Base-by-base conservation (phyloP, 2,797 vertebrate genomes). In the Benthosema pterotum region DNA sequence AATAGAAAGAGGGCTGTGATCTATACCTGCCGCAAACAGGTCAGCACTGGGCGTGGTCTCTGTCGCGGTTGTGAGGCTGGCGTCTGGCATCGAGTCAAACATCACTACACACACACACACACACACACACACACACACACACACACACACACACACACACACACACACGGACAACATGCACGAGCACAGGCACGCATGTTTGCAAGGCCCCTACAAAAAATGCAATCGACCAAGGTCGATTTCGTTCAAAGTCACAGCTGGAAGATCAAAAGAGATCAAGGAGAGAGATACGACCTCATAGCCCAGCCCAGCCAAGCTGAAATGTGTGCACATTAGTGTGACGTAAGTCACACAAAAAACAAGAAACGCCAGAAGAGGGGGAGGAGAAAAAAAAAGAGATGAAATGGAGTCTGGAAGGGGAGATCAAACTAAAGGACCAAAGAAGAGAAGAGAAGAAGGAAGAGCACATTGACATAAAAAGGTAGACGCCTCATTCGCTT, bases 11-110 rank as follows among this genome's bases (percentile, higher is more conserved):
- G 67, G 70, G 50, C 32, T 12, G 28, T 28, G 87, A 91, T 2
- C 2, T 22, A 22, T 98, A 98, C 97, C 97, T 98, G 96, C 93
- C 87, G 94, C 93, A 91, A 99, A 98, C 90, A 98, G 91, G 89
- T 97, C 96, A 94, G 93, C 94, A 89, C 93, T 93, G 91, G 94
- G 92, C 75, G 93, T 76, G 69, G 86, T 86, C 42, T 96, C 95
- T 72, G 91, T 89, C 82, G 88, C 89, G 82, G 88, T 89, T 79
- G 93, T 77, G 79, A 83, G 89, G 71, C 94, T 93, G 19, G 85
- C 77, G 67, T 94, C 89, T 74, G 94, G 94, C 89, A 91, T 91
- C 75, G 96, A 92, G 87, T 96, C 94, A 95, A 97, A 97, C 71
- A 98, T 91, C 94, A 95, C 97, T 98, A 95, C 86, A 81, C 92